Evolutionary conservation across 2,888 invertebrate genomes (phyloP).

Genomic region (Xestobium rufovillosum): DNA sequence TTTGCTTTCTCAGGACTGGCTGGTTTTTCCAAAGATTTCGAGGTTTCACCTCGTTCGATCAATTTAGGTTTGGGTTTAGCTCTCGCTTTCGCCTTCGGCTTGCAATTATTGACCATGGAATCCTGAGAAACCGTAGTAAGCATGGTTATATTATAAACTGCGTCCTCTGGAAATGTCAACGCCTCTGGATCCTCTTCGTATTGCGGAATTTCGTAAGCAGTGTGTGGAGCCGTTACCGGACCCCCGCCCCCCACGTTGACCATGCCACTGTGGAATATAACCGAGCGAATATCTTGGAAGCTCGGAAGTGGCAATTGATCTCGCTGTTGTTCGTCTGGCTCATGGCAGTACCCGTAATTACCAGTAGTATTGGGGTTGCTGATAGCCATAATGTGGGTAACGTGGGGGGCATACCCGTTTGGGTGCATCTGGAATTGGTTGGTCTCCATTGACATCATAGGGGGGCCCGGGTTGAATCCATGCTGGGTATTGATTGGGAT

Average conservation of each 20-base stretch:
- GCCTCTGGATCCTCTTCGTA: too few relatives aligned
- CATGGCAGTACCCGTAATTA: slow-evolving; percentile 50
- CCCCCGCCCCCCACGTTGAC: slow-evolving; percentile 76
- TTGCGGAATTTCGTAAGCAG: too few relatives aligned
- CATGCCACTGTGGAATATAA: slow-evolving; percentile 33
- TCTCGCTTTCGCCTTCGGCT: slow-evolving; percentile 25
- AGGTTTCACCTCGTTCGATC: too few relatives aligned
- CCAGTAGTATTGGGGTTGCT: slow-evolving; percentile 76
- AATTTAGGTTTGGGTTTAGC: too few relatives aligned
- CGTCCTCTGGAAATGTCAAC: too few relatives aligned
- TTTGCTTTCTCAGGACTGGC: slow-evolving; percentile 36
- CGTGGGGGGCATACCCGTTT: slow-evolving; percentile 82
- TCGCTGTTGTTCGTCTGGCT: slow-evolving; percentile 25
- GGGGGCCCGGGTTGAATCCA: slow-evolving; percentile 38
- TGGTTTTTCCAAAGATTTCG: too few relatives aligned
- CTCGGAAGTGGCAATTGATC: slow-evolving; percentile 51
- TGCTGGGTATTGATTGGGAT: slow-evolving; percentile 43
- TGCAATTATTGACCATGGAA: slow-evolving; percentile 20
- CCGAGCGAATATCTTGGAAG: slow-evolving; percentile 57
- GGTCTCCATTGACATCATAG: slow-evolving; percentile 42
- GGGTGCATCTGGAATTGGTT: slow-evolving; percentile 58
- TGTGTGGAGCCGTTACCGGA: slow-evolving; percentile 40
- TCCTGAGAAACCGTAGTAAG: slow-evolving; percentile 38
- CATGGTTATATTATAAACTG: slow-evolving; percentile 42
- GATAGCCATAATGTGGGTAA: slow-evolving; percentile 58